These are phyloP conservation scores for Wiebesia pumilae DNA, from an alignment of 1,140 invertebrate genomes.

Conservation along the genomic window DNA sequence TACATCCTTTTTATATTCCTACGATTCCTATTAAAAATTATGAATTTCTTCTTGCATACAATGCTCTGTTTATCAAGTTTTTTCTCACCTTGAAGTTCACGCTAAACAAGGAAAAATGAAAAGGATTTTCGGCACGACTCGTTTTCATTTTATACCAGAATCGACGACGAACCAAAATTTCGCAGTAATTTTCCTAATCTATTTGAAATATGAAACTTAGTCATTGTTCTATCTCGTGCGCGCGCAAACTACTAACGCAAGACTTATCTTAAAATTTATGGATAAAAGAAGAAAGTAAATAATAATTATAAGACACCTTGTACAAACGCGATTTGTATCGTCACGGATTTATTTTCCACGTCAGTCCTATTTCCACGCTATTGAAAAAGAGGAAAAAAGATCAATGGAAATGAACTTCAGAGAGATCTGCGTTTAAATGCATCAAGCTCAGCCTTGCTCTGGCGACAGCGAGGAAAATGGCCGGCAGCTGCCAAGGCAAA, in stretches of 20 bases:
- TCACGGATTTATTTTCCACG: not conserved
- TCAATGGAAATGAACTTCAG: not conserved
- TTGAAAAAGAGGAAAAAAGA: not conserved
- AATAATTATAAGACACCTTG: not conserved
- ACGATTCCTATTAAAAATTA: constrained; percentile 10
- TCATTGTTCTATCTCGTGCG: no score
- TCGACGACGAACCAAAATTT: not conserved
- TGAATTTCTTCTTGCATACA: not conserved
- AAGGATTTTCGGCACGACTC: not conserved
- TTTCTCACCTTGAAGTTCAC: not conserved
- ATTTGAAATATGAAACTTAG: not conserved
- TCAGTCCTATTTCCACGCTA: not conserved
- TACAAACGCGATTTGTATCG: no score
- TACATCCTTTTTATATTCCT: constrained; percentile 27
- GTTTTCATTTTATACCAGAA: not conserved
- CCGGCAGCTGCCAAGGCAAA: constrained; percentile 17
- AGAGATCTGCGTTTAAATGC: not conserved
- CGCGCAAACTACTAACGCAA: no score
- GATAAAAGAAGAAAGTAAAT: not conserved
- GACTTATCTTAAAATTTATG: no score
- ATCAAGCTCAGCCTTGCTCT: no score
- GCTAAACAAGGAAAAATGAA: not conserved
- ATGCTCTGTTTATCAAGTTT: not conserved
- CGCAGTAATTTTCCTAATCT: not conserved
- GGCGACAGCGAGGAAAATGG: constrained; percentile 9